These are phyloP conservation scores for Sebastes taczanowskii DNA, from an alignment of 2,797 vertebrate species.

Conservation along the genomic window DNA sequence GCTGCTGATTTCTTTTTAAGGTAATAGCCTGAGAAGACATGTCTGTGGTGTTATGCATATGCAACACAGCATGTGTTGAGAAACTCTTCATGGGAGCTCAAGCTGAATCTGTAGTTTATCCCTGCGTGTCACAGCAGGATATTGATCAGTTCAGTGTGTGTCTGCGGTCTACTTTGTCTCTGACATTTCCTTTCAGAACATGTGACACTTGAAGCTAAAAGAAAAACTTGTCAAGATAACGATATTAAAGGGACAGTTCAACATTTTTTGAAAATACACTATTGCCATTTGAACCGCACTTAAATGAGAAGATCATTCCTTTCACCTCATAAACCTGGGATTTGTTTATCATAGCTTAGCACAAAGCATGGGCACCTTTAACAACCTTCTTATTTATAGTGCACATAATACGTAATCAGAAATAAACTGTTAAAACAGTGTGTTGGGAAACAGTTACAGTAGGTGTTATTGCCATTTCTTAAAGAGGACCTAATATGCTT, in stretches of 20 bases:
- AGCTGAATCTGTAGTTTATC: neutral
- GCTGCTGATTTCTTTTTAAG: neutral
- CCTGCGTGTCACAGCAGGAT: slow-evolving; percentile 14
- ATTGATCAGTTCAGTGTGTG: neutral
- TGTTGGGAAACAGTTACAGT: neutral
- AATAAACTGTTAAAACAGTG: neutral
- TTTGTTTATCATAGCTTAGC: neutral
- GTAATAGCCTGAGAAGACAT: neutral
- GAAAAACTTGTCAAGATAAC: neutral
- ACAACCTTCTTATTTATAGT: neutral
- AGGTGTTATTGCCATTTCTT: neutral
- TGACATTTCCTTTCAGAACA: neutral
- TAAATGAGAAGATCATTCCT: neutral
- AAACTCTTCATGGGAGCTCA: neutral
- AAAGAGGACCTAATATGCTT: too few relatives aligned
- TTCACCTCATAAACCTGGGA: neutral
- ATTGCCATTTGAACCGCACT: neutral
- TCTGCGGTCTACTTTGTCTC: neutral
- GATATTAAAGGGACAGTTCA: neutral
- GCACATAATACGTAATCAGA: neutral
- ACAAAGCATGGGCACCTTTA: neutral
- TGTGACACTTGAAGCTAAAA: neutral
- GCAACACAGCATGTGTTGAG: slow-evolving; percentile 6
- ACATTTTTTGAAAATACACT: neutral
- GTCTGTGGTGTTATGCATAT: slow-evolving; percentile 15